Evolutionary conservation across 2,113 vertebrate genomes (phyloP), one percentile per base, ranked within the genome.

Genomic region (Sylvilagus bachmani): DNA sequence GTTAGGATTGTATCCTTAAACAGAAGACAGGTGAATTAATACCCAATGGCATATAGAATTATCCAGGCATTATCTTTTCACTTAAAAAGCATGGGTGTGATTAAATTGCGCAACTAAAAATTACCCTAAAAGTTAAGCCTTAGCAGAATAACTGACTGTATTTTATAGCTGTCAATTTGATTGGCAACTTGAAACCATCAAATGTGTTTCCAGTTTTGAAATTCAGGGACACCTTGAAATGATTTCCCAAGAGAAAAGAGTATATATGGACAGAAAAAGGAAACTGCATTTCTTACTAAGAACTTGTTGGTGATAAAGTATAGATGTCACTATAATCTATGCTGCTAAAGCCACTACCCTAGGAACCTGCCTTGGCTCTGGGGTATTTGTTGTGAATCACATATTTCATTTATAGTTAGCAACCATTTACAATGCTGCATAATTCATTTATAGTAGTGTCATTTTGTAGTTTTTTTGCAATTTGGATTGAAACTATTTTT

Each of bases 61-160:
- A 89, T 53, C 80, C 36, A 95, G 71, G 73, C 12, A 10, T 94
- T 62, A 96, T 86, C n/a, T 49, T 96, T 96, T 93, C 78, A 94
- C 95, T 97, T 97, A 84, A 96, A 77, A 91, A 77, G 31, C 61
- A 97, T 38, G 11, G 77, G 86, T 58, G 31, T 91, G 89, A 96
- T 97, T 97, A 96, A 97, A 93, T 93, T 73, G 21, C 53, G 55
- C 0, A 89, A 53, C 36, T 96, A 95, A 96, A 97, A 97, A 82
- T 27, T 33, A 29, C 38, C 70, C 88, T 94, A 71, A 92, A 89
- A 97, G 19, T 95, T 86, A 95, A 86, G 36, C 82, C 88, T 93
- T 55, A 95, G 33, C 53, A 89, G 87, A 96, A 86, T 91, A 85
- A 6, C n/a, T 33, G 19, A 91, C 33, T 97, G 95, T 66, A 95